A percentile compares a stretch with the other conserved stretches of the same genome.
Evolutionary conservation across 2,888 invertebrate genomes (phyloP).

Genomic region (Acronicta leporina): DNA sequence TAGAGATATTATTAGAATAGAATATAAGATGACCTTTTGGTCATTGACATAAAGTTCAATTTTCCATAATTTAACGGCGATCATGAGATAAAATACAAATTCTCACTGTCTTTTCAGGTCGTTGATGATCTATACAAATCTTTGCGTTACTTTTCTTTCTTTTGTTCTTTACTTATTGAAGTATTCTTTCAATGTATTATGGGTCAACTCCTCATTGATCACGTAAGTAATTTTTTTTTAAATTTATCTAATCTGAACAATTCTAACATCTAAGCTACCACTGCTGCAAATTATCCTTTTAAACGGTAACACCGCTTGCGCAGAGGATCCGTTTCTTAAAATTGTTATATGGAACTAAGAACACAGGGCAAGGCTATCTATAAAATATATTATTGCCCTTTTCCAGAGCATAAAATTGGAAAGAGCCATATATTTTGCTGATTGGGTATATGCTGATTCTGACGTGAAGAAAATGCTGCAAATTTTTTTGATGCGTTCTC

Average conservation of each 20-base stretch:
- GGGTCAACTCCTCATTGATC: slow-evolving; percentile 79
- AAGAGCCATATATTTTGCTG: slow-evolving; percentile 70
- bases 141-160: slow-evolving; percentile 79
- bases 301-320: neutral
- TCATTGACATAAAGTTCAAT: no score
- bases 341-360: no score
- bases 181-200: slow-evolving; percentile 76
- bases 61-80: no score
- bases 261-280: no score
- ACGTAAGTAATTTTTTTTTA: slow-evolving; percentile 60
- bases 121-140: slow-evolving; percentile 74
- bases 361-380: no score
- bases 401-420: slow-evolving; percentile 75
- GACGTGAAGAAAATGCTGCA: slow-evolving; percentile 70
- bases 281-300: no score
- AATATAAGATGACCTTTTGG: no score
- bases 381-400: neutral
- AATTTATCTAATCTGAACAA: no score
- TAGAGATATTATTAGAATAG: no score
- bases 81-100: neutral
- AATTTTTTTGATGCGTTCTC: slow-evolving; percentile 74
- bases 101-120: slow-evolving; percentile 64
- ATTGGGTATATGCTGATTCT: slow-evolving; percentile 74
- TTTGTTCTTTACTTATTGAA: slow-evolving; percentile 71
- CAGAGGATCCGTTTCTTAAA: no score